Percentiles rank a stretch among this genome's conserved stretches.
Conservation (phyloP, 53 echinoderm and acorn worm genomes). For the Apostichopus leukothele region DNA sequence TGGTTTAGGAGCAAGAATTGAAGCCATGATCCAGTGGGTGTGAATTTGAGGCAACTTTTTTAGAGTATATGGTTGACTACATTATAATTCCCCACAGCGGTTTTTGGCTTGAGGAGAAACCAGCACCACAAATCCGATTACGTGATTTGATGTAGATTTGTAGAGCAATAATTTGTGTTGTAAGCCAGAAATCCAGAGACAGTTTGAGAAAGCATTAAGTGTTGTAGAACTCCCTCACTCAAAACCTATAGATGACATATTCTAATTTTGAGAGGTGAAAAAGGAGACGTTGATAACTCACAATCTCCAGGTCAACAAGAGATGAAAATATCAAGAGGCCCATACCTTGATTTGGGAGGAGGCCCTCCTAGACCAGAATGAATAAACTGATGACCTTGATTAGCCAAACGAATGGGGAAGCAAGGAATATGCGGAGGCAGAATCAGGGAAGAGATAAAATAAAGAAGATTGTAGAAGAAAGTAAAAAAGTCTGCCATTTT, state of each 20-base stretch:
- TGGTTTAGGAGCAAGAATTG: not conserved
- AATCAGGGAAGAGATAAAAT: not conserved
- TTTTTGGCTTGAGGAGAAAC: too few relatives aligned
- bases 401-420: not conserved
- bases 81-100: too few relatives aligned
- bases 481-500: too few relatives aligned
- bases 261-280: not conserved
- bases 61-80: too few relatives aligned
- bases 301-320: slow-evolving; percentile 24
- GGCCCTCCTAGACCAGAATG: not conserved
- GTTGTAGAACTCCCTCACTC: too few relatives aligned
- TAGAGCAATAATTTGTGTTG: too few relatives aligned
- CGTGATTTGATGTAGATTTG: too few relatives aligned
- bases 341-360: slow-evolving; percentile 17
- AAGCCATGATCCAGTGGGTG: not conserved
- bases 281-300: not conserved
- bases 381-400: not conserved
- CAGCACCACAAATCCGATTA: too few relatives aligned
- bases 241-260: not conserved
- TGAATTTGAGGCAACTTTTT: too few relatives aligned
- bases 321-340: slow-evolving; percentile 8
- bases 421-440: not conserved
- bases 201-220: too few relatives aligned
- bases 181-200: too few relatives aligned
- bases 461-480: not conserved